Evolutionary conservation across 2,113 vertebrate species (phyloP), one percentile per base, ranked within the genome.

Genomic region (Porphyrio hochstetteri): DNA sequence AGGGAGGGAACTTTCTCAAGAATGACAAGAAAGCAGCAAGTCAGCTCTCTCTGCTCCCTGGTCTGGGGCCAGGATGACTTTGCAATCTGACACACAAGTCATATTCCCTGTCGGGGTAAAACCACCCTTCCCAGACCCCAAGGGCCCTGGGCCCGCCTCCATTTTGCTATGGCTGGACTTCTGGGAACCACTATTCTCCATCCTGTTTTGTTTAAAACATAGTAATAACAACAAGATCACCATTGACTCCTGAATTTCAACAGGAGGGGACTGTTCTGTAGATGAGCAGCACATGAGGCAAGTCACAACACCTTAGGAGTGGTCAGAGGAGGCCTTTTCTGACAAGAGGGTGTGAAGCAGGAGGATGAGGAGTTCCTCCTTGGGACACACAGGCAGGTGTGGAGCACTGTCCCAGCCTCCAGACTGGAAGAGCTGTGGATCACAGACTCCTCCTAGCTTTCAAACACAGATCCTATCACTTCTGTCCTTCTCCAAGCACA

Each of bases 101-200:
- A 42, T 9, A 13, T 10, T 56, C 59, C 48, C 83, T 29, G 7
- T 0, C 61, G 50, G n/a, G 24, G 12, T 23, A 28, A 1, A 4
- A 44, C 15, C 23, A 4, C 23, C 50, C 50, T 81, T 86, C 48
- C 46, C 63, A 92, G 79, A 64, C 17, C 9, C 23, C 2, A 1
- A 59, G 46, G 13, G 50, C 63, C 46, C 40, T 42, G 10, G 24
- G 42, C 31, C 48, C 82, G 36, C n/a, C 64, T 72, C 36, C 11
- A 1, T 77, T 88, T 93, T 53, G 31, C 35, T 8, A 5, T 16
- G 20, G 42, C 29, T 76, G 61, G 60, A 36, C 56, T 88, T 71
- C 59, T 86, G 57, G 55, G 42, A 96, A 80, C 29, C 3, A 2
- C 36, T 69, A 5, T 61, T 94, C 36, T 93, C 61, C 65, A 74